Percentiles rank a stretch among this genome's conserved stretches.
Evolutionary conservation across 2,888 invertebrate species (phyloP).

Genomic region (Nymphalis polychloros): DNA sequence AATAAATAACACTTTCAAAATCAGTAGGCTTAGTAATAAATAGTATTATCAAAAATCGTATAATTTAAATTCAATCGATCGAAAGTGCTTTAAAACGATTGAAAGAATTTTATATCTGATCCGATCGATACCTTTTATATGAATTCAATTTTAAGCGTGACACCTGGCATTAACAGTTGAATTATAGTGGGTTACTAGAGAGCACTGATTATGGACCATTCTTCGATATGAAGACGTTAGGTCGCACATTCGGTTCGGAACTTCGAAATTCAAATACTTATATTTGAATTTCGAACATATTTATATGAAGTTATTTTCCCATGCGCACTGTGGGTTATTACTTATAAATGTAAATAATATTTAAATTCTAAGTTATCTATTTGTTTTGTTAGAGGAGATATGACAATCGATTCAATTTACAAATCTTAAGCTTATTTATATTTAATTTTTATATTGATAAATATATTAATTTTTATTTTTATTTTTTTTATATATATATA

Average conservation of each 20-base stretch:
- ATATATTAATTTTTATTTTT: too few species aligned
- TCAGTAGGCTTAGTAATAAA: slow-evolving; percentile 10
- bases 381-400: slow-evolving; percentile 7
- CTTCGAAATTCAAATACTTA: not conserved
- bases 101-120: slow-evolving; percentile 17
- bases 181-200: slow-evolving; percentile 51
- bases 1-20: slow-evolving; percentile 13
- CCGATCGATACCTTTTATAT: slow-evolving; percentile 25
- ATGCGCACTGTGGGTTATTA: slow-evolving; percentile 9
- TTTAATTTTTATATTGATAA: too few species aligned
- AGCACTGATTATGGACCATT: slow-evolving; percentile 56
- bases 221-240: slow-evolving; percentile 57
- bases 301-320: slow-evolving; percentile 23
- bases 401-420: too few species aligned
- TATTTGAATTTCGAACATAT: slow-evolving; percentile 27
- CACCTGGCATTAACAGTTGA: slow-evolving; percentile 53
- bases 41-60: slow-evolving; percentile 10
- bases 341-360: slow-evolving; percentile 18
- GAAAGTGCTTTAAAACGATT: slow-evolving; percentile 40
- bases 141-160: slow-evolving; percentile 55
- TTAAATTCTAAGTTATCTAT: slow-evolving; percentile 12
- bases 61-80: slow-evolving; percentile 28
- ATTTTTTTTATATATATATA: too few species aligned
- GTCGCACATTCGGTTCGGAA: slow-evolving; percentile 35
- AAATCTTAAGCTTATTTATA: too few species aligned